Evolutionary conservation across 2,797 vertebrate genomes (phyloP), one percentile per base, ranked within the genome.

Genomic region (Zenarchopterus dispar): DNA sequence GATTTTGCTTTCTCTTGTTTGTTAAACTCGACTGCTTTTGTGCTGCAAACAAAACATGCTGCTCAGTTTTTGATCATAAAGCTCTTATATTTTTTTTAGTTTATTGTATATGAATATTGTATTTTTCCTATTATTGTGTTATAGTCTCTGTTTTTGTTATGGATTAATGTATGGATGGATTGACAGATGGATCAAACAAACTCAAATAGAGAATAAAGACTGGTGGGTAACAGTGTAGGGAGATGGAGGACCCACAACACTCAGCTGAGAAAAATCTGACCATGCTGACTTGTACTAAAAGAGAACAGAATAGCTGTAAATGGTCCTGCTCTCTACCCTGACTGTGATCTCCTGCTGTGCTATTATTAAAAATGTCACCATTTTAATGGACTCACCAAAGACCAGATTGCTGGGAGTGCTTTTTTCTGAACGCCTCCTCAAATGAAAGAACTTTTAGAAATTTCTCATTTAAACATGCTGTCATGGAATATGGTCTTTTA

Each of bases 301-400:
- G 43, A 65, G 62, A 82, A 62, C 69, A 56, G 78, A 85, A 66
- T 59, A 59, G 73, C 75, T 61, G 67, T 72, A 73, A 85, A 84
- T 70, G 82, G 48, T 64, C 42, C 67, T 5, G 3, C 66, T 72
- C 74, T 52, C 68, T 51, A 56, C 39, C 71, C 84, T 81, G 19
- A 17, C 80, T 78, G 73, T 62, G 82, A 82, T 76, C 79, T 69
- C 80, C 69, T 70, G 33, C 79, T 70, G 72, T 9, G 75, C 77
- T 82, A 78, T 90, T 88, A 87, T 87, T 84, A 81, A 84, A 84
- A 89, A 86, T 82, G 80, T 86, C 80, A 78, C 73, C 65, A 66
- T 82, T 75, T 84, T 84, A 83, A 89, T 86, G 80, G 80, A 83
- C 80, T 86, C 66, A 43, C 75, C 71, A 76, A 86, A 79, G 75